Evolutionary conservation across 1,140 invertebrate species (phyloP).

Genomic region (Cydia amplana): DNA sequence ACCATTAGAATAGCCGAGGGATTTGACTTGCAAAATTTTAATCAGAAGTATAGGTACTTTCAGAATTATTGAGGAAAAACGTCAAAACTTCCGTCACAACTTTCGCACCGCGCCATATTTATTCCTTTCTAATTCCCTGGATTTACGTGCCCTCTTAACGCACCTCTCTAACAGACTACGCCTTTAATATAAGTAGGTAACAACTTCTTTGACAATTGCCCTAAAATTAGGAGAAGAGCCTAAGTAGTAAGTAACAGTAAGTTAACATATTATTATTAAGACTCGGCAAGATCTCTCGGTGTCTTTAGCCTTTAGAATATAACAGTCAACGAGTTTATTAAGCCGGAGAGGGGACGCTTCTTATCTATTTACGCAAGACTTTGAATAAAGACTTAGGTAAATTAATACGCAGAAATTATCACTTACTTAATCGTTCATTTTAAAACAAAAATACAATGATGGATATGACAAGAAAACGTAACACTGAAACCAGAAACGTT

Average conservation of each 20-base stretch:
- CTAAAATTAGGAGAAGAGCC: background rate
- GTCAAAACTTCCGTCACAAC: no score
- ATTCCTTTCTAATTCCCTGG: no score
- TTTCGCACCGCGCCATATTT: no score
- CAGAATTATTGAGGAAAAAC: no score
- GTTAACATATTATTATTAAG: constrained; percentile 18
- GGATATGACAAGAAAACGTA: background rate
- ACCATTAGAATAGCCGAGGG: no score
- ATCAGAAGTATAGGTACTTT: no score
- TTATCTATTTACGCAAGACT: constrained; percentile 20
- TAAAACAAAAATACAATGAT: no score
- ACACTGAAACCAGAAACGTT: background rate
- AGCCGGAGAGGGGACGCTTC: background rate
- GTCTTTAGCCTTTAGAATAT: constrained; percentile 1
- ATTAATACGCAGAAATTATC: background rate
- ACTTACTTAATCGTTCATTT: background rate
- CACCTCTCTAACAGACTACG: background rate
- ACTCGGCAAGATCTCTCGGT: background rate
- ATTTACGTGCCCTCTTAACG: background rate
- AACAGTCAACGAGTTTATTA: constrained; percentile 14
- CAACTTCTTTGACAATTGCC: background rate
- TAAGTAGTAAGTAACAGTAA: no score
- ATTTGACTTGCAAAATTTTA: no score
- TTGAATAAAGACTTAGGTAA: background rate
- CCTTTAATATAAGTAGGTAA: background rate